These are phyloP conservation scores for Elanoides forficatus DNA, from an alignment of 2,113 vertebrate genomes.

Conservation along the genomic window DNA sequence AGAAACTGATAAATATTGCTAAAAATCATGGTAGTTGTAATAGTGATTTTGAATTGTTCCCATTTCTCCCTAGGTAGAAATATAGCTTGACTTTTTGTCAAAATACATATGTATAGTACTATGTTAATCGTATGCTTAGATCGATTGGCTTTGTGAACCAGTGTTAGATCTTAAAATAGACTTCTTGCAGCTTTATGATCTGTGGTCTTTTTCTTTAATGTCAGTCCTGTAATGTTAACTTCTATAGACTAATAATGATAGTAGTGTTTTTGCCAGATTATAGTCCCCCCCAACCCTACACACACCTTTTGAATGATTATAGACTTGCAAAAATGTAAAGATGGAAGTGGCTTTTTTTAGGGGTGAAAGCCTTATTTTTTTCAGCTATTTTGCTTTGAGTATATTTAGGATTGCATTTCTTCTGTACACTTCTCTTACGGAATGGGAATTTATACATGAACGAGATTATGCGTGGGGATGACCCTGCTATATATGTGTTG, in stretches of 20 bases:
- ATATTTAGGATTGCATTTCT: neutral
- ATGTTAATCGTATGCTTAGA: neutral
- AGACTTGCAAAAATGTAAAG: neutral
- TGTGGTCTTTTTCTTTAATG: neutral
- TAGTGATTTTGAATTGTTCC: neutral
- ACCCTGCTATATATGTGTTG: neutral
- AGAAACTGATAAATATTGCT: neutral
- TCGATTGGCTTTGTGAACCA: neutral
- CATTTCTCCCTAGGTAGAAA: neutral
- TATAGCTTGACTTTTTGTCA: neutral
- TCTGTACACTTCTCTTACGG: neutral
- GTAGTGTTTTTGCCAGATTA: neutral
- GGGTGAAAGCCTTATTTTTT: neutral
- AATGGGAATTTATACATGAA: neutral
- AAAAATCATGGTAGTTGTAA: neutral
- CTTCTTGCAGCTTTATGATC: neutral
- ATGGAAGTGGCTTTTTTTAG: neutral
- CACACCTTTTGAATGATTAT: neutral
- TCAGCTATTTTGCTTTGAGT: neutral
- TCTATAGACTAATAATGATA: neutral
- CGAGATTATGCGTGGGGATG: rapidly evolving
- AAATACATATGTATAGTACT: neutral
- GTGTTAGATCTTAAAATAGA: neutral
- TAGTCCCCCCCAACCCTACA: rapidly evolving
- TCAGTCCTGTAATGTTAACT: neutral